Evolutionary conservation across 2,797 vertebrate genomes (phyloP).

Genomic region (Crocodylus rhombifer): DNA sequence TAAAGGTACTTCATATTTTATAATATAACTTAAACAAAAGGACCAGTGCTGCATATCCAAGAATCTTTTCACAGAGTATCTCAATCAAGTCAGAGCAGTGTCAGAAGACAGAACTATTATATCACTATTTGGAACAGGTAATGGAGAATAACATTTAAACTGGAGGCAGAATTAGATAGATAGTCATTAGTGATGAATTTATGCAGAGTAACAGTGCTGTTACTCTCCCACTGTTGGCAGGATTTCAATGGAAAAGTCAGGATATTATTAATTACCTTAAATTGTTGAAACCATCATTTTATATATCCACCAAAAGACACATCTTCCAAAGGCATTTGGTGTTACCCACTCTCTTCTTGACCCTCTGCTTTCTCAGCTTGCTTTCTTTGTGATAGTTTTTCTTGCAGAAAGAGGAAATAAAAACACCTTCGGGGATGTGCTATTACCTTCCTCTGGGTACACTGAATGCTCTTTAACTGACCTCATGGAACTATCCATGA

Average conservation of each 20-base stretch:
- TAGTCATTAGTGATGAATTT: neutral
- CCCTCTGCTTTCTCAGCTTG: neutral
- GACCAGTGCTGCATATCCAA: neutral
- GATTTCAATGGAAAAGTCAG: neutral
- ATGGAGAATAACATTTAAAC: neutral
- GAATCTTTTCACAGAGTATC: neutral
- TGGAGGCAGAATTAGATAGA: neutral
- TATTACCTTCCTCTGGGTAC: neutral
- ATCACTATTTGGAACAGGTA: conserved; percentile 9
- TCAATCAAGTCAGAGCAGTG: neutral
- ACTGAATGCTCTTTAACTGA: neutral
- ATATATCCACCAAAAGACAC: neutral
- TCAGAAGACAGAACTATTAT: neutral
- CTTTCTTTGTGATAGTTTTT: neutral
- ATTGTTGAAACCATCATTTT: neutral
- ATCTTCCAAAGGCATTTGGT: neutral
- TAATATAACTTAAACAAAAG: neutral
- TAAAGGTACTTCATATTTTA: neutral
- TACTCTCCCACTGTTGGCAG: neutral
- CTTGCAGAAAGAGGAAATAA: neutral
- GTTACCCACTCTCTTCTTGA: neutral
- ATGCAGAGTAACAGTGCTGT: neutral
- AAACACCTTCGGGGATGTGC: neutral
- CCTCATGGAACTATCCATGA: neutral
- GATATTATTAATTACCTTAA: neutral